Base-by-base conservation (phyloP, 2,888 invertebrate genomes). In the Eupithecia abbreviata region DNA sequence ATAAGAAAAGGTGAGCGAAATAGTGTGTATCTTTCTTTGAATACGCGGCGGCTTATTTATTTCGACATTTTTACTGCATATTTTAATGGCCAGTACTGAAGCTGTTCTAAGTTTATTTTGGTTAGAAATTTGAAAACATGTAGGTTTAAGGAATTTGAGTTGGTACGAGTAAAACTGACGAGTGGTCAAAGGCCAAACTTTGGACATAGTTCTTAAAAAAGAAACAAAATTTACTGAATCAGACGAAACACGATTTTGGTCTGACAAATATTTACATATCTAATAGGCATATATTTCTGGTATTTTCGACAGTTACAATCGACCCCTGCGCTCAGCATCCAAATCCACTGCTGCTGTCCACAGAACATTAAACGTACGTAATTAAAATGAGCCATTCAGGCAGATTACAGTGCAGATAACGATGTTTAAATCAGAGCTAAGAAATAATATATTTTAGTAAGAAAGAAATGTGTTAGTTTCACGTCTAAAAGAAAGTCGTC, bases 1-100 rank as follows among this genome's bases (percentile, higher is more conserved):
- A 18, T 10, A 10, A 45, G 10, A 45, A 68, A 68, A 45, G n/a
- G n/a, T 13, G 30, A 30, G 42, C 12, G 0, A 42, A 42, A 6
- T 7, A 18, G 43, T 45, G n/a, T 45, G 6, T 10, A 43, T n/a
- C 9, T 72, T 72, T 77, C 75, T 72, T 74, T n/a, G 58, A 69
- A 74, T 13, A 18, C 66, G 66, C 9, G 43, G 18, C 62, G 55
- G 62, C 41, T 65, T 70, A 72, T 65, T 74, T 74, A 73, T 55
- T 76, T 15, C 13, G 12, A 13, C 65, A 74, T 62, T 43, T 72
- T 13, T 65, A 68, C 49, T 75, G 71, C 49, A 76, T 62, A 71
- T 73, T 82, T 82, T 82, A 81, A 82, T 80, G 81, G 81, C 72
- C 74, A 79, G 80, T 76, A 71, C 70, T 74, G 72, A 68, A n/a